Percentiles rank a stretch among this genome's conserved stretches.
Evolutionary conservation across 1,140 invertebrate species (phyloP).

Genomic region (Dreissena polymorpha): DNA sequence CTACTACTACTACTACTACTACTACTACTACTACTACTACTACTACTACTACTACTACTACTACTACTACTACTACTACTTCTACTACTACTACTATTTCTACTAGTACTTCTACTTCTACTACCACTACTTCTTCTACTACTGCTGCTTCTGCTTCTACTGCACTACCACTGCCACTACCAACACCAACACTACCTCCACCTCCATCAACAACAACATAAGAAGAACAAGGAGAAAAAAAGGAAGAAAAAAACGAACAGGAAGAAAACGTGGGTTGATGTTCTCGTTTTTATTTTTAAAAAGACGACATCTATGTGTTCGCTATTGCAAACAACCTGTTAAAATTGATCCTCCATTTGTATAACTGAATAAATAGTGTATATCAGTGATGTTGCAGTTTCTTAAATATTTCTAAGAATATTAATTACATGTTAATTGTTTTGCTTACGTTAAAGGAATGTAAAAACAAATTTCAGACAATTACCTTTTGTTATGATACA

Average conservation of each 20-base stretch:
- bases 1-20: neutral
- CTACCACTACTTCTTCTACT: neutral
- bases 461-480: too few species aligned
- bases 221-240: constrained; percentile 44
- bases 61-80: constrained; percentile 2
- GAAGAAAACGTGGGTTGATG: neutral
- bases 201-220: neutral
- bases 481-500: too few species aligned
- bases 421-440: too few species aligned
- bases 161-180: neutral
- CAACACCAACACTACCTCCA: too few species aligned
- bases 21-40: constrained; percentile 5
- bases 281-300: too few species aligned
- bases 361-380: too few species aligned
- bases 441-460: too few species aligned
- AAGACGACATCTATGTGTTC: too few species aligned
- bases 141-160: neutral
- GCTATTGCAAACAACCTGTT: too few species aligned
- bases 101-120: neutral
- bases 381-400: too few species aligned
- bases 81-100: constrained; percentile 6
- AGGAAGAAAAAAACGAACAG: constrained; percentile 9
- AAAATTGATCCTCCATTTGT: too few species aligned
- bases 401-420: too few species aligned
- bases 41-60: constrained; percentile 3